Base-by-base conservation (phyloP, 2,797 vertebrate genomes). In the Vespertilio murinus region DNA sequence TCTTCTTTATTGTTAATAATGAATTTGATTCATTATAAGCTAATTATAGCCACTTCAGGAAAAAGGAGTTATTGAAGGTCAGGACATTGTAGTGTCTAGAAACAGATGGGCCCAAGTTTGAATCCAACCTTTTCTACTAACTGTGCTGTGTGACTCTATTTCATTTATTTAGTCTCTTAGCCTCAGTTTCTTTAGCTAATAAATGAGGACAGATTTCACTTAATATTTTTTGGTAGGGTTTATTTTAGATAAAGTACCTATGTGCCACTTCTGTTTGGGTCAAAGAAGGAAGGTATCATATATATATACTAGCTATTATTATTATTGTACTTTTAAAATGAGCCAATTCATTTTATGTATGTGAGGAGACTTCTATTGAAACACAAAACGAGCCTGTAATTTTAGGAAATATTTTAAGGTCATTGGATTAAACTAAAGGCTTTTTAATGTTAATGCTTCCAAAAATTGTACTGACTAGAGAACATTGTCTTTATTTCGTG, bases 401-500 rank as follows among this genome's bases (percentile, higher is more conserved):
- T 92, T 92, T 52, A 70, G 73, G 80, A 73, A 93, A 71, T 22
- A 84, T 75, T 89, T 84, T 83, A 79, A 94, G n/a, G 35, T 90
- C 59, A 33, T 40, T 78, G 74, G 35, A 90, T 96, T 88, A 84
- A 95, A 90, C 42, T 38, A 78, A 94, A 74, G 74, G 38, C n/a
- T 90, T 92, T 94, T 80, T 73, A 78, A 94, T 95, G 87, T 85
- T 82, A 93, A 85, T 88, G 91, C 73, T 90, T 94, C 94, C 35
- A 75, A 85, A 69, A 95, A 88, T 56, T 70, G 8, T 56, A 54
- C 45, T 67, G 77, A n/a, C 73, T 79, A 25, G 67, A 93, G 84
- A 84, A 82, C 10, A 33, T 38, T 65, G 81, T 61, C 42, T 73
- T 67, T 74, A 61, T 64, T 69, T 74, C 89, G 42, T 67, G 90